phyloP scores from a whole-genome alignment of 2,888 invertebrate genomes.

The Pachycephus smyrnensis region DNA sequence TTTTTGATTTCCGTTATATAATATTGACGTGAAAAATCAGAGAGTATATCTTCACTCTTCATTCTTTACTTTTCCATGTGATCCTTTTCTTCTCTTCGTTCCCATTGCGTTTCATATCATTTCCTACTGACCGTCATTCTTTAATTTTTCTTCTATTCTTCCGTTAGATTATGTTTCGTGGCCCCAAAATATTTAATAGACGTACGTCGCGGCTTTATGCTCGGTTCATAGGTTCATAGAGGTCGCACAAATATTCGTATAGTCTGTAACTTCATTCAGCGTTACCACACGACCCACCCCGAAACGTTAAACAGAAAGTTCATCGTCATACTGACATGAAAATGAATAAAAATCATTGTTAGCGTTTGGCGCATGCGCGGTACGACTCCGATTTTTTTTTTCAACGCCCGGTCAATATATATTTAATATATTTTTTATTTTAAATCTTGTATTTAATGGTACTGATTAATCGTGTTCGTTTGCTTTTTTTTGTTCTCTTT shows the following conservation, averaged over 20 bases:
- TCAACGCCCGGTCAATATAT: too few species aligned
- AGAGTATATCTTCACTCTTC: conserved; percentile 47
- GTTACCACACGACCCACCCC: not conserved
- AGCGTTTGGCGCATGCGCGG: too few species aligned
- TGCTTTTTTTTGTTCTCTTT: too few species aligned
- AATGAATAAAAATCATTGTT: too few species aligned
- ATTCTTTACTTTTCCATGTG: conserved; percentile 1
- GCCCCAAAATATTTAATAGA: conserved; percentile 61
- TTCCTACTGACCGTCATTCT: conserved; percentile 18
- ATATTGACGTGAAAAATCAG: conserved; percentile 53
- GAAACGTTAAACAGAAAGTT: not conserved
- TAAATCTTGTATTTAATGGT: too few species aligned
- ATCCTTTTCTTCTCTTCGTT: conserved; percentile 14
- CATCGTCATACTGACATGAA: not conserved
- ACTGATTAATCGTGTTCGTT: too few species aligned
- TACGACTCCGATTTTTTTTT: too few species aligned
- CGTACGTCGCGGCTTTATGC: conserved; percentile 11
- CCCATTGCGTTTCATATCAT: not conserved
- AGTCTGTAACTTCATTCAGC: too few species aligned
- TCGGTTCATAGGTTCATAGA: not conserved
- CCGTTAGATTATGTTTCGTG: conserved; percentile 61
- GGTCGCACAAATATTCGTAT: not conserved
- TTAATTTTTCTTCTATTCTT: conserved; percentile 13
- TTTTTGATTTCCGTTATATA: conserved; percentile 27
- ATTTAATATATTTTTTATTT: too few species aligned